Evolutionary conservation across 2,113 vertebrate species (phyloP).

Genomic region (Callipepla californica): DNA sequence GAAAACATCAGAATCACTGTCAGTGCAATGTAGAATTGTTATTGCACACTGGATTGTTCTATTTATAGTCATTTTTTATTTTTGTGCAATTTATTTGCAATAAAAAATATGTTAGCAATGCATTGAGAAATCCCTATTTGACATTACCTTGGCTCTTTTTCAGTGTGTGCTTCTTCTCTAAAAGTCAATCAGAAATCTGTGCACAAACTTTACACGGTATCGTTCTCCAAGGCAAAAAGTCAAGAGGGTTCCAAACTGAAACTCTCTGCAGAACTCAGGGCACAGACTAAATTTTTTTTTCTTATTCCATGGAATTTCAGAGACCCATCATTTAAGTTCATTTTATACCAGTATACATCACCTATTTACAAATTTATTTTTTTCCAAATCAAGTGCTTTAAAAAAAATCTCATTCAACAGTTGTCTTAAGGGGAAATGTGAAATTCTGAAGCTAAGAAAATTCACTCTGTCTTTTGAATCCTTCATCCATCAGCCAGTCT

Average conservation of each 20-base stretch:
- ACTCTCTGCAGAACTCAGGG: conserved; percentile 10
- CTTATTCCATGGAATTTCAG: background rate
- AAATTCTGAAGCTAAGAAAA: background rate
- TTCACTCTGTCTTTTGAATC: background rate
- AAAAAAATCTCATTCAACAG: background rate
- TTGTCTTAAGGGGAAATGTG: background rate
- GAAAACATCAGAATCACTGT: background rate
- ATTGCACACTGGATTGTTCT: background rate
- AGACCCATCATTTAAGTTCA: background rate
- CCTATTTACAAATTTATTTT: background rate
- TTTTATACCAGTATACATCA: background rate
- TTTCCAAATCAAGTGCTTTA: background rate
- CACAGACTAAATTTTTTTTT: conserved; percentile 36
- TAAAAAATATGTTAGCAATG: background rate
- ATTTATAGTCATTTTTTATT: background rate
- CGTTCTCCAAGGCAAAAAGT: background rate
- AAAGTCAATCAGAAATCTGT: background rate
- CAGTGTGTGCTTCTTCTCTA: background rate
- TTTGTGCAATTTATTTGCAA: conserved; percentile 37
- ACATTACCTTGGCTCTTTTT: background rate
- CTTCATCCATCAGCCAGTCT: background rate
- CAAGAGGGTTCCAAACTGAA: background rate
- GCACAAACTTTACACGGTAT: background rate
- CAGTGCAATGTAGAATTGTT: background rate
- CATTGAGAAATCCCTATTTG: conserved; percentile 39